phyloP scores from a whole-genome alignment of 64 coral and sea anemone species.

The Stylophora pistillata region DNA sequence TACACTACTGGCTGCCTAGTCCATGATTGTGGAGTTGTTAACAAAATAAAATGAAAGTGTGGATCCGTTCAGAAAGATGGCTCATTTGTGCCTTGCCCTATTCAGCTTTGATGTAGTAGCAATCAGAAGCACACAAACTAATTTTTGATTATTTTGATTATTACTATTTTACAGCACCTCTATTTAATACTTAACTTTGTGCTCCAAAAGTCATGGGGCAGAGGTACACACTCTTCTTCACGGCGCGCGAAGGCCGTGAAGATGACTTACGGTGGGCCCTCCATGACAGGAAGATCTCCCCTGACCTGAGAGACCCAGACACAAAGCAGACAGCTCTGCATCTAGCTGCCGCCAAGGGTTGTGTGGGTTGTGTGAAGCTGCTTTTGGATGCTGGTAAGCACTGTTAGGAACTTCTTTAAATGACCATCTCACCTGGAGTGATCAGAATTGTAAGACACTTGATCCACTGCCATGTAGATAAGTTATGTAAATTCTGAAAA shows the following conservation, averaged over 20 bases:
- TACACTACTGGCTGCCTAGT: no score
- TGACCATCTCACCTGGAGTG: neutral
- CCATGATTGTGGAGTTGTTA: no score
- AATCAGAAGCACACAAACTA: no score
- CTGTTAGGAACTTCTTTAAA: neutral
- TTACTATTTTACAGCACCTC: neutral
- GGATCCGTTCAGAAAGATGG: no score
- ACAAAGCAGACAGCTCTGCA: slow-evolving; percentile 84
- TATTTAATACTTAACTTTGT: neutral
- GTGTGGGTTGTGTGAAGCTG: slow-evolving; percentile 77
- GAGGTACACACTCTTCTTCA: slow-evolving; percentile 93
- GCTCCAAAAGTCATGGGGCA: slow-evolving; percentile 69
- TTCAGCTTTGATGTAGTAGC: no score
- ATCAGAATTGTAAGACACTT: no score
- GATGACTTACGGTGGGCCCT: slow-evolving; percentile 95
- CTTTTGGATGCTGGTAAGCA: slow-evolving; percentile 87
- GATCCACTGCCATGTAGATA: no score
- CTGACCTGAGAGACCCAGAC: slow-evolving; percentile 88
- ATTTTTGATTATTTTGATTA: no score
- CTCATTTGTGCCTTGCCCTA: no score
- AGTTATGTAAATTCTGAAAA: no score
- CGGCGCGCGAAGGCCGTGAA: slow-evolving; percentile 88
- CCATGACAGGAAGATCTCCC: slow-evolving; percentile 88
- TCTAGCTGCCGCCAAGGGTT: slow-evolving; percentile 83
- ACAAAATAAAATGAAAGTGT: no score